Base-by-base conservation (phyloP, 2,888 invertebrate species). In the Azorinus chamasolen region DNA sequence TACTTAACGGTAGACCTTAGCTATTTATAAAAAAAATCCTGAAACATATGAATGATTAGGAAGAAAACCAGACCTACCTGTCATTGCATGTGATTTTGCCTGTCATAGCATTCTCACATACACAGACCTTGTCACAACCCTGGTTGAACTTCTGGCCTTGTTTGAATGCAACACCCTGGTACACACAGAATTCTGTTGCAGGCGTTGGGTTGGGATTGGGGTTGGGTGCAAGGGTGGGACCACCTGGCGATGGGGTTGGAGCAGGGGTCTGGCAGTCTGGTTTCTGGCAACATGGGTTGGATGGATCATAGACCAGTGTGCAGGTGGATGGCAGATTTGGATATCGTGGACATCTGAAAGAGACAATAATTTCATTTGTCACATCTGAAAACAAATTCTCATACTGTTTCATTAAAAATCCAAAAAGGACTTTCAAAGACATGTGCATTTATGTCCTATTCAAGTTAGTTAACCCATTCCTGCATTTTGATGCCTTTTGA, bases 91-190 rank as follows among this genome's bases (percentile, higher is more conserved):
- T 85, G 62, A 86, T 78, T 25, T 70, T 78, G 46, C 85, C 85
- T 5, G 79, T 78, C 72, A 76, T 78, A 24, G 87, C 85, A 76
- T 88, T 83, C 54, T 85, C 84, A 82, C 87, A 88, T 39, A 80
- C 69, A 39, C 88, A 88, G 12, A 78, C 63, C 71, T 84, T 82
- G 46, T 86, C 83, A 79, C 88, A 88, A 8, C 88, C 88, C 58
- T 79, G 72, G 43, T 80, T 74, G 65, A 85, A 79, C 1, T 71
- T 78, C 65, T 87, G 84, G 10, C 87, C 86, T 53, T 87, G 86
- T 68, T 75, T 71, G 66, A 83, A 82, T 22, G 82, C 70, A 0
- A 84, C 75, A 24, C 87, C 85, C 63, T 87, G 86, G 78, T 87
- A 88, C 24, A 87, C 76, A 72, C 88, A 88, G 74, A 86, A 79